Evolutionary conservation across 2,888 invertebrate species (phyloP), one percentile per base, ranked within the genome.

Genomic region (Zootermopsis nevadensis): DNA sequence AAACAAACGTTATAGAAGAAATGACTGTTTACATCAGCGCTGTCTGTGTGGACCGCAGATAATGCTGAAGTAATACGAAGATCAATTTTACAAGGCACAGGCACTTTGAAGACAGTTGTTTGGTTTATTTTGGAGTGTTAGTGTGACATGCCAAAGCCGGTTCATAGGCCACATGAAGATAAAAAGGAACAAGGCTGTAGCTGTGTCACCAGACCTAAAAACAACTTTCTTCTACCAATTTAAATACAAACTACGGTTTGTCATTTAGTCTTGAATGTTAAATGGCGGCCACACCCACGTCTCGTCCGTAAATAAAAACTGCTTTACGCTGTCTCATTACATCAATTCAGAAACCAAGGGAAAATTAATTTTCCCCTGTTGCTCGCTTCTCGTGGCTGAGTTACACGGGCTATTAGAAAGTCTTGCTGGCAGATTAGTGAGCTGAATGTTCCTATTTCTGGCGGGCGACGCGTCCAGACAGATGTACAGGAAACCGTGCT

Each of bases 391-490:
- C 60, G n/a, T 27, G n/a, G 60, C 60, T 27, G 60, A 60, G 60
- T 60, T 60, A 60, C 27, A 27, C 60, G 60, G 60, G 6, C 60
- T 27, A 60, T 60, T 60, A 60, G 60, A 0, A 60, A 60, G 60
- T 27, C 10, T 24, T n/a, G 60, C 60, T 60, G 60, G 60, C 60
- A 60, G n/a, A 60, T 60, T 60, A 60, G 60, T 27, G 60, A 60
- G 60, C n/a, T n/a, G 60, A 60, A 60, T 60, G 60, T n/a, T 60
- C 27, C 60, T 60, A 60, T 60, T 60, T 60, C 60, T 60, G 60
- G 60, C 60, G 60, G 60, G 60, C 60, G 60, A 27, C 60, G 60
- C 60, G 60, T 60, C 27, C 60, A 60, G 60, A 60, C 60, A 60
- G 27, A 60, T n/a, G n/a, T 60, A n/a, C 60, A 60, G 60, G 60